Evolutionary conservation across 2,888 invertebrate species (phyloP).

Genomic region (Parnassius glacialis): DNA sequence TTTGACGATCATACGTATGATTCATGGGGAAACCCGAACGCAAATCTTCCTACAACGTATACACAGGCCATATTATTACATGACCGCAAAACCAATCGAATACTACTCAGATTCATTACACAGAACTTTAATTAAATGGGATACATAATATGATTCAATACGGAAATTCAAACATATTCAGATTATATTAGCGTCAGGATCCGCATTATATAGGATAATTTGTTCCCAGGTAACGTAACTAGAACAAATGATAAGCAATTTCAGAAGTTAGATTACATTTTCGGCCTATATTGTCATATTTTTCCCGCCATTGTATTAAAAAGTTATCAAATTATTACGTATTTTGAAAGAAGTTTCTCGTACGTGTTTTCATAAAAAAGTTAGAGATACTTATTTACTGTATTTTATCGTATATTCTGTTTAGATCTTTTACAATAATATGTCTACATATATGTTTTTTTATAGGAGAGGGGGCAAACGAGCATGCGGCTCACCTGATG

Average conservation of each 20-base stretch:
- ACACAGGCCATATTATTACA: constrained; percentile 2
- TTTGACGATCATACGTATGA: constrained; percentile 26
- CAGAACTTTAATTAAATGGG: constrained; percentile 12
- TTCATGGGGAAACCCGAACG: constrained; percentile 27
- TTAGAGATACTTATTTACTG: no score
- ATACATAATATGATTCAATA: constrained; percentile 26
- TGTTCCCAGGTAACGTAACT: constrained; percentile 8
- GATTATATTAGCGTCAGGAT: constrained; percentile 6
- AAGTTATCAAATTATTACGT: constrained; percentile 12
- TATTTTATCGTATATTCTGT: no score
- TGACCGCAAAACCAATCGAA: constrained; percentile 11
- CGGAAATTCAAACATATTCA: constrained; percentile 28
- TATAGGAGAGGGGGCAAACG: no score
- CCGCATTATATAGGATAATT: constrained; percentile 12
- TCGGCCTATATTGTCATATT: constrained; percentile 14
- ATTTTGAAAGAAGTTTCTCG: background rate
- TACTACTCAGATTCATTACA: background rate
- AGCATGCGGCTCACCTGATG: no score
- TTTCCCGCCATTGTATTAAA: constrained; percentile 20
- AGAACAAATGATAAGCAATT: constrained; percentile 24
- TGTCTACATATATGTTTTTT: no score
- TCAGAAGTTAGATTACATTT: constrained; percentile 27
- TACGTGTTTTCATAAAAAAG: no score
- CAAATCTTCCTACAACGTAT: constrained; percentile 11
- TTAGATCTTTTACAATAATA: no score